Percentiles rank a stretch among this genome's conserved stretches.
These are phyloP conservation scores for Polypterus senegalus DNA, from an alignment of 2,113 vertebrate genomes.

Conservation along the genomic window DNA sequence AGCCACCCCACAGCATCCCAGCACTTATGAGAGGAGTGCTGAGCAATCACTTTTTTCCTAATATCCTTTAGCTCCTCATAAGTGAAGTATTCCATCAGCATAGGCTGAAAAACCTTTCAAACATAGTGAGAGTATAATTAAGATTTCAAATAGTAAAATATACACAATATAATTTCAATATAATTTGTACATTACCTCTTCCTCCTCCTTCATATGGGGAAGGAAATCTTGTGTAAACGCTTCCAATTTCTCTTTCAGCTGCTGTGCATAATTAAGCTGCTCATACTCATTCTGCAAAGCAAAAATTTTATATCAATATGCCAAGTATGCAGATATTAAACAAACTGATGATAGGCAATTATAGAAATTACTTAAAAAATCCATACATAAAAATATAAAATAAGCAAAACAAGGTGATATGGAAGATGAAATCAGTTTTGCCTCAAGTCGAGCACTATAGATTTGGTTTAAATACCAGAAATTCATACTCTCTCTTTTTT, in stretches of 20 bases:
- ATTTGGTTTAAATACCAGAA: too few species aligned
- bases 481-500: too few species aligned
- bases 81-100: constrained; percentile 97
- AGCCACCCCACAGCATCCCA: constrained; percentile 53
- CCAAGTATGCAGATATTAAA: too few species aligned
- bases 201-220: constrained; percentile 98
- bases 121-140: not conserved
- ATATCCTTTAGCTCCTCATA: constrained; percentile 96
- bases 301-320: not conserved
- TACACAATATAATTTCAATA: not conserved
- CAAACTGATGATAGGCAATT: too few species aligned
- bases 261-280: constrained; percentile 90
- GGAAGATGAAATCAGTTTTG: too few species aligned
- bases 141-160: not conserved
- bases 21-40: constrained; percentile 73
- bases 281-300: constrained; percentile 79
- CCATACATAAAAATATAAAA: too few species aligned
- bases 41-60: constrained; percentile 92
- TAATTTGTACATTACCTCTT: constrained; percentile 60
- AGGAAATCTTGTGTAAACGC: constrained; percentile 96
- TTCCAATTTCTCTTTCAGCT: constrained; percentile 88
- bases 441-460: too few species aligned
- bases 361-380: too few species aligned
- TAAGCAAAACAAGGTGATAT: too few species aligned
- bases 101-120: constrained; percentile 89